Conservation (phyloP, 2,113 vertebrate genomes). For the Psettodes erumei region DNA sequence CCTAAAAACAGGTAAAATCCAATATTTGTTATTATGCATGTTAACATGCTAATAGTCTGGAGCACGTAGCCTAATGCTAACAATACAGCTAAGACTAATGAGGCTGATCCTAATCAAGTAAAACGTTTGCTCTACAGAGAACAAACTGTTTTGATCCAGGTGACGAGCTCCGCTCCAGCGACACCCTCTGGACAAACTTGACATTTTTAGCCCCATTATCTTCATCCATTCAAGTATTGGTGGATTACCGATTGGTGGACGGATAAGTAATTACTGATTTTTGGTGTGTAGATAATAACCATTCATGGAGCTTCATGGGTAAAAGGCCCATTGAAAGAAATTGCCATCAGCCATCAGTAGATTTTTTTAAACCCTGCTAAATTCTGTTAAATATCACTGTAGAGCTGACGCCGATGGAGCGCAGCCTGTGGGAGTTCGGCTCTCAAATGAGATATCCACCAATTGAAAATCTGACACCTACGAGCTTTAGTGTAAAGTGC, state of each 20-base stretch:
- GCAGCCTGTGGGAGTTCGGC: conserved; percentile 50
- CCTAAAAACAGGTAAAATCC: too few species aligned
- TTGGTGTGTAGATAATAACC: too few species aligned
- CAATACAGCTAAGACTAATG: neutral
- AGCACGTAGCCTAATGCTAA: too few species aligned
- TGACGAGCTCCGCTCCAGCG: too few species aligned
- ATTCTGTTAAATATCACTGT: conserved; percentile 3
- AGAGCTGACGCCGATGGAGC: neutral
- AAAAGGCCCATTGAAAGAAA: neutral
- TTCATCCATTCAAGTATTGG: neutral
- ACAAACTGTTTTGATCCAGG: neutral
- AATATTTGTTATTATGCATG: too few species aligned
- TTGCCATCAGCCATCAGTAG: neutral
- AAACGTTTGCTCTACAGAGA: neutral
- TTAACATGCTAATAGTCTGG: too few species aligned
- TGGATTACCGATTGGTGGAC: neutral
- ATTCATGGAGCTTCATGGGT: too few species aligned
- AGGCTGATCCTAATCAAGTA: neutral
- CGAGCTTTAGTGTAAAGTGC: conserved; percentile 51
- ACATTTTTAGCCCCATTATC: too few species aligned
- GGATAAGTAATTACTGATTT: neutral
- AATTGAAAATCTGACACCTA: conserved; percentile 66
- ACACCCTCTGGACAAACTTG: too few species aligned
- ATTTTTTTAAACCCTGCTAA: neutral
- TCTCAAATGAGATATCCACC: conserved; percentile 60